These are phyloP conservation scores for Cotesia glomerata DNA, from an alignment of 1,140 invertebrate species.

Conservation along the genomic window DNA sequence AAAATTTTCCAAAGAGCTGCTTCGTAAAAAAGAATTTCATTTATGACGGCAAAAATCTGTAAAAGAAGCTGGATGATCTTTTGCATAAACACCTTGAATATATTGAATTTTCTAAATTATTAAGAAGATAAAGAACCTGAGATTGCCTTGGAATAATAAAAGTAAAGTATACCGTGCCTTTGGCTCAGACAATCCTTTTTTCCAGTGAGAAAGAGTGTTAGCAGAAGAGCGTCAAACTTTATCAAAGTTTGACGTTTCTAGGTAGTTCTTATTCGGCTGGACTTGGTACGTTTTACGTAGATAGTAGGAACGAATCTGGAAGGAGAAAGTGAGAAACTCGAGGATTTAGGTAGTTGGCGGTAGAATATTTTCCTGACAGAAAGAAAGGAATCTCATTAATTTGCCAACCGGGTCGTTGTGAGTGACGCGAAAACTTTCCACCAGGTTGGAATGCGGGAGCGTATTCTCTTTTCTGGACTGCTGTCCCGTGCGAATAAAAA, in stretches of 20 bases:
- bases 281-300: not conserved
- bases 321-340: not conserved
- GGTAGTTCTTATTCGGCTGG: not conserved
- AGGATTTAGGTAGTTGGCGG: not conserved
- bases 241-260: slow-evolving; percentile 12
- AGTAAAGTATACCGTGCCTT: too few species aligned
- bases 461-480: too few species aligned
- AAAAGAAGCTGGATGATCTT: too few species aligned
- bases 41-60: too few species aligned
- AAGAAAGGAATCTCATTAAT: slow-evolving; percentile 59
- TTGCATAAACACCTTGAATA: too few species aligned
- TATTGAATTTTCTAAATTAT: too few species aligned
- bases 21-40: too few species aligned
- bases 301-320: not conserved
- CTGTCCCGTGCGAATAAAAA: not conserved
- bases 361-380: slow-evolving; percentile 22
- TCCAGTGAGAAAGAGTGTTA: not conserved
- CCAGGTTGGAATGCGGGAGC: not conserved
- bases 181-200: too few species aligned
- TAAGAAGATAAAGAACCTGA: too few species aligned
- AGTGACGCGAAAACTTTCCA: not conserved
- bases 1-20: too few species aligned
- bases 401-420: slow-evolving; percentile 21
- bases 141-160: too few species aligned
- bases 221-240: slow-evolving; percentile 4